phyloP scores from a whole-genome alignment of 2,888 invertebrate species.

The Pyrocoelia pectoralis region DNA sequence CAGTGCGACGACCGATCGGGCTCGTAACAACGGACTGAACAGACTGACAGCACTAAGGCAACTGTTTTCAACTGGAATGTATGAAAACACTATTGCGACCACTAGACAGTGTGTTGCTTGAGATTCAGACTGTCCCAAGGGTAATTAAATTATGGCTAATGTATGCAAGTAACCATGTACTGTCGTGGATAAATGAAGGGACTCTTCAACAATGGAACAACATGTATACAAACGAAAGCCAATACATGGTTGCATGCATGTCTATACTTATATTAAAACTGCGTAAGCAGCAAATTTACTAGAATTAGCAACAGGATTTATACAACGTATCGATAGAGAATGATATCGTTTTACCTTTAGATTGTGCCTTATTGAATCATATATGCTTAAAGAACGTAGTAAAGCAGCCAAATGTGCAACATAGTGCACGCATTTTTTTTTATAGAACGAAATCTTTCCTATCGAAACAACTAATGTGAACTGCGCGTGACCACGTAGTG shows the following conservation, averaged over 20 bases:
- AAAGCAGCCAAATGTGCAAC: conserved; percentile 46
- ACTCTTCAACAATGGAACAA: conserved; percentile 27
- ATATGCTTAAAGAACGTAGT: conserved; percentile 43
- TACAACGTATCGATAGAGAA: conserved; percentile 58
- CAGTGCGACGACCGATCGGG: conserved; percentile 39
- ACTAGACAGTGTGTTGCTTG: conserved; percentile 44
- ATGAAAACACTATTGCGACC: conserved; percentile 58
- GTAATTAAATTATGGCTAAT: conserved; percentile 34
- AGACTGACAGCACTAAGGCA: conserved; percentile 59
- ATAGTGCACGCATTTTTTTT: conserved; percentile 41
- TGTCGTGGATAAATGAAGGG: conserved; percentile 23
- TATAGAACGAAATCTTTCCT: conserved; percentile 54
- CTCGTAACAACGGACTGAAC: conserved; percentile 41
- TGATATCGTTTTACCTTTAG: conserved; percentile 50
- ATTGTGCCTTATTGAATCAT: conserved; percentile 35
- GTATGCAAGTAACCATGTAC: conserved; percentile 18
- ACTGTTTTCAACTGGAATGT: conserved; percentile 61
- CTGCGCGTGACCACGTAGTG: conserved; percentile 40
- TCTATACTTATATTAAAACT: conserved; percentile 40
- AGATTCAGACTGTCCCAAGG: conserved; percentile 49
- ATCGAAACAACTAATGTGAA: conserved; percentile 51
- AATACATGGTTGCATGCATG: conserved; percentile 20
- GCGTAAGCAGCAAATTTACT: conserved; percentile 51
- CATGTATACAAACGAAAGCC: conserved; percentile 22
- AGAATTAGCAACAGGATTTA: conserved; percentile 59